Percentiles rank a stretch among this genome's conserved stretches.
These are phyloP conservation scores for Leptonema lineaticorne DNA, from an alignment of 1,140 invertebrate genomes.

Conservation along the genomic window DNA sequence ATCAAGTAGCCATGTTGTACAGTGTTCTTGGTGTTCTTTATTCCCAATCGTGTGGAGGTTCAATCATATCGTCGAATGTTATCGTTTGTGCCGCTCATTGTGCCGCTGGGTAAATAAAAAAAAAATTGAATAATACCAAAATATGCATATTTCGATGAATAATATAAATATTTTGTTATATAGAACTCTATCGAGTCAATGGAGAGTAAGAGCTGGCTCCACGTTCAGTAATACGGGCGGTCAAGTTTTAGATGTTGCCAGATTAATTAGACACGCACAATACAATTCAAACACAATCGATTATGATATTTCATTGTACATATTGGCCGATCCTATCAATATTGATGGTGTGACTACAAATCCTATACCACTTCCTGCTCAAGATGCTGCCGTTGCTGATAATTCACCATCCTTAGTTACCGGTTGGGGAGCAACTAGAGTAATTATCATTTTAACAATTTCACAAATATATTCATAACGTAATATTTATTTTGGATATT, in stretches of 20 bases:
- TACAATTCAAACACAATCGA: conserved; percentile 20
- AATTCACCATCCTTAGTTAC: conserved; percentile 6
- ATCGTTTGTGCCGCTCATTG: conserved; percentile 13
- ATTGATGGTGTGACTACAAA: conserved; percentile 2
- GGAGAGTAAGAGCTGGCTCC: conserved; percentile 14
- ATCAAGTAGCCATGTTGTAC: conserved; percentile 35
- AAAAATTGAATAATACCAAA: too few relatives aligned
- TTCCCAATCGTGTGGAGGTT: conserved; percentile 14
- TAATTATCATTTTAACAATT: not conserved
- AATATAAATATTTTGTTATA: not conserved
- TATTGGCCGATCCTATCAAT: not conserved
- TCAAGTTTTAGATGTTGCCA: conserved; percentile 9
- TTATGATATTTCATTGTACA: conserved; percentile 14
- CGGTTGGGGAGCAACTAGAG: conserved; percentile 31
- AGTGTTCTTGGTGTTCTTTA: not conserved
- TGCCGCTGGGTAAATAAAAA: not conserved
- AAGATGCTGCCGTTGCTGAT: conserved; percentile 13
- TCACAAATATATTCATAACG: not conserved
- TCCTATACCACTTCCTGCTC: conserved; percentile 19
- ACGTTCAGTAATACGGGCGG: not conserved
- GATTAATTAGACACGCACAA: not conserved
- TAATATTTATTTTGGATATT: not conserved
- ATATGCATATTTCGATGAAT: too few relatives aligned
- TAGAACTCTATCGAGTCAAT: not conserved
- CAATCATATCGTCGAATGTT: conserved; percentile 1